Evolutionary conservation across 2,888 invertebrate genomes (phyloP).

Genomic region (Polymixis flavicincta): DNA sequence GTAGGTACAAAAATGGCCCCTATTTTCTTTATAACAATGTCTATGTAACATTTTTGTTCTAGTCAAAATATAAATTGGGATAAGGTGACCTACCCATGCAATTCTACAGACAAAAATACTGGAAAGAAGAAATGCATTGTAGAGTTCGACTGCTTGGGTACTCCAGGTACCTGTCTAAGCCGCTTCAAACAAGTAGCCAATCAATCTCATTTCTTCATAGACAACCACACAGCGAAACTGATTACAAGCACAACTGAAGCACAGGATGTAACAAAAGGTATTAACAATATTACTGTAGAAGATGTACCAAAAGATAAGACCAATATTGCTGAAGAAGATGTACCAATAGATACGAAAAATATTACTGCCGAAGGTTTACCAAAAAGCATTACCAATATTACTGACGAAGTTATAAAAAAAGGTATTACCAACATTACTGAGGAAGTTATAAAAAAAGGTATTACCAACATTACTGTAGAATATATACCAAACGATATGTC

Average conservation of each 20-base stretch:
- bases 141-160: slow-evolving; percentile 25
- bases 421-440: too few relatives aligned
- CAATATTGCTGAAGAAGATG: too few relatives aligned
- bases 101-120: slow-evolving; percentile 9
- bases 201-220: slow-evolving; percentile 8
- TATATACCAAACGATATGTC: too few relatives aligned
- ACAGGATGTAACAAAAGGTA: not conserved
- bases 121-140: slow-evolving; percentile 29
- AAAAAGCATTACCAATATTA: too few relatives aligned
- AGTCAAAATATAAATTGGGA: slow-evolving; percentile 28
- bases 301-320: too few relatives aligned
- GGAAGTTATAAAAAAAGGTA: too few relatives aligned
- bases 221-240: not conserved
- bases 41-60: not conserved
- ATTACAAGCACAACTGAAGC: not conserved
- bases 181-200: not conserved
- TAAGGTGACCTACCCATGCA: slow-evolving; percentile 15
- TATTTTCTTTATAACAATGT: not conserved
- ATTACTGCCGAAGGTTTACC: too few relatives aligned
- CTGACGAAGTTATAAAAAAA: too few relatives aligned
- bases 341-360: too few relatives aligned
- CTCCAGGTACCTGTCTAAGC: not conserved
- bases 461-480: too few relatives aligned
- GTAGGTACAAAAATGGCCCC: not conserved
- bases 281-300: too few relatives aligned